Percentiles rank a stretch among this genome's conserved stretches.
Evolutionary conservation across 2,113 vertebrate genomes (phyloP).

Genomic region (Lophura nycthemera): DNA sequence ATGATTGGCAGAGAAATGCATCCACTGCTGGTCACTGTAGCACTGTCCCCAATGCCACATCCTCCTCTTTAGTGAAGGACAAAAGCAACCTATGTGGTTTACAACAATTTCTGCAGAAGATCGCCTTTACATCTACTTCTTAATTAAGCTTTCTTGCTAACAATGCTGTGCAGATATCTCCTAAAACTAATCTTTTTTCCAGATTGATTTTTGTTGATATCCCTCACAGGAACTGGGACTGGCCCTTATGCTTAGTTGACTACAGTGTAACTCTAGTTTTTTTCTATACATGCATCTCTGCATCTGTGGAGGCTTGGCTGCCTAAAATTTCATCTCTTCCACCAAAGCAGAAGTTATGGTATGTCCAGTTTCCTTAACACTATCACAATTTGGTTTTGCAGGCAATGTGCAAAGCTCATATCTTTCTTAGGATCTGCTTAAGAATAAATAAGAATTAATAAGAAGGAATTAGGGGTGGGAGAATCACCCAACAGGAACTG

Average conservation of each 20-base stretch:
- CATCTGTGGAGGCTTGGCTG: not conserved
- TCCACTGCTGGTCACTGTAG: not conserved
- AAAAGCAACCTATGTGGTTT: not conserved
- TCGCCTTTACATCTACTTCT: not conserved
- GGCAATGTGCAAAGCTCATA: not conserved
- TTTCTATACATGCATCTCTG: accelerated
- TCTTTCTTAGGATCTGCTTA: not conserved
- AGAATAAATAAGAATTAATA: not conserved
- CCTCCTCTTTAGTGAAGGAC: not conserved
- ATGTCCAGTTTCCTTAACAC: not conserved
- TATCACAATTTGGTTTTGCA: not conserved
- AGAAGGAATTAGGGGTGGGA: not conserved
- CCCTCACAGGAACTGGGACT: not conserved
- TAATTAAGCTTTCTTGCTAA: slow-evolving; percentile 12
- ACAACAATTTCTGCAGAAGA: not conserved
- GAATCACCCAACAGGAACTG: not conserved
- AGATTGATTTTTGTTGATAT: not conserved
- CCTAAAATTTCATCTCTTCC: not conserved
- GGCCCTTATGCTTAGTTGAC: not conserved
- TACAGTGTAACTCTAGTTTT: not conserved
- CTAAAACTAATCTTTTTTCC: not conserved
- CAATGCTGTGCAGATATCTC: not conserved
- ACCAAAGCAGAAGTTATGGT: not conserved
- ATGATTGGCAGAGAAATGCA: slow-evolving; percentile 58
- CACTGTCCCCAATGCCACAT: not conserved